phyloP scores from a whole-genome alignment of 2,797 vertebrate genomes.

The Pempheris klunzingeri region DNA sequence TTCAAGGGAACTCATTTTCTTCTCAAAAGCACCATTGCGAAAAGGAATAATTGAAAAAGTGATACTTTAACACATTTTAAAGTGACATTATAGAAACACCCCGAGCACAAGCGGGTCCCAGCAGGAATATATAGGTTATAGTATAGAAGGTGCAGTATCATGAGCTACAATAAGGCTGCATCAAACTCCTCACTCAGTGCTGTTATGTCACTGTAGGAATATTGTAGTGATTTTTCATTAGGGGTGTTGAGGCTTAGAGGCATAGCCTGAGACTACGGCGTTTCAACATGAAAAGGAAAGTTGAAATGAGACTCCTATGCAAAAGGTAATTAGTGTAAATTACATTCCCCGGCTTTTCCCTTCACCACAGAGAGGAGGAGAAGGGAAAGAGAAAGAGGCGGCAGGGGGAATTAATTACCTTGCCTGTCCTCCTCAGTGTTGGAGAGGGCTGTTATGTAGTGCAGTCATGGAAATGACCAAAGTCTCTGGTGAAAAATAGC shows the following conservation, averaged over 20 bases:
- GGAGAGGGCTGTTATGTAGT: conserved; percentile 72
- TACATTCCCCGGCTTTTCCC: conserved; percentile 79
- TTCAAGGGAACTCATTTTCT: conserved; percentile 49
- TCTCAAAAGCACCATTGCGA: neutral
- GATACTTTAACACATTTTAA: conserved; percentile 12
- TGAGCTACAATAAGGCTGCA: neutral
- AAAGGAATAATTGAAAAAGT: conserved; percentile 39
- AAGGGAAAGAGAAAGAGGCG: conserved; percentile 75
- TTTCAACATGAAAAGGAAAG: conserved; percentile 79
- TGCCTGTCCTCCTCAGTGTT: conserved; percentile 75
- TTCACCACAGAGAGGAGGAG: conserved; percentile 70
- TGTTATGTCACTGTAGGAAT: conserved; percentile 35
- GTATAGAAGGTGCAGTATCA: neutral
- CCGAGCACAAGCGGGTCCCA: neutral
- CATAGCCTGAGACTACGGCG: conserved; percentile 42
- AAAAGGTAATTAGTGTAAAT: conserved; percentile 86
- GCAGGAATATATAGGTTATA: conserved; percentile 1
- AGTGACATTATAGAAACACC: conserved; percentile 15
- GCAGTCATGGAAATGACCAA: conserved; percentile 78
- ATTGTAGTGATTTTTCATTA: conserved; percentile 61
- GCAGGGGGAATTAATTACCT: conserved; percentile 82
- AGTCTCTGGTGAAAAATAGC: conserved; percentile 70
- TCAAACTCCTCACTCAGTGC: conserved; percentile 16
- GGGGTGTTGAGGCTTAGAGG: conserved; percentile 57
- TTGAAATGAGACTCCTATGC: conserved; percentile 80